Percentiles rank a stretch among this genome's conserved stretches.
These are phyloP conservation scores for Drosophila pachea DNA, from an alignment of 1,140 invertebrate genomes.

Conservation along the genomic window DNA sequence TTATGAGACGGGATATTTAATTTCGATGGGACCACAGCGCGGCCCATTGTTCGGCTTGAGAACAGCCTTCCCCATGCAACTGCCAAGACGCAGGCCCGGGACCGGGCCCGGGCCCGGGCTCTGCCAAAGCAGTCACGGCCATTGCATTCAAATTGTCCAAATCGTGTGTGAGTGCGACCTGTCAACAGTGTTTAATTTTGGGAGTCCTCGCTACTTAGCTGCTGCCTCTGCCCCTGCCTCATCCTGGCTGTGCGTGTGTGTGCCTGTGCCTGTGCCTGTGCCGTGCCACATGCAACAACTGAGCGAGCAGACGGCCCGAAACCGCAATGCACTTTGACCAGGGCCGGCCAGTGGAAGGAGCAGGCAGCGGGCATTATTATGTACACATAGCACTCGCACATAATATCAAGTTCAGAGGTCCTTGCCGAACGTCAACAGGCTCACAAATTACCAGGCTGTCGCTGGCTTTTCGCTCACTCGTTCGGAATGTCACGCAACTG, in stretches of 20 bases:
- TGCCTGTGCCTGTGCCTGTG: slow-evolving; percentile 8
- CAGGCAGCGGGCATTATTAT: slow-evolving; percentile 41
- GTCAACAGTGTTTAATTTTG: slow-evolving; percentile 76
- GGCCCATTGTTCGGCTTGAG: slow-evolving; percentile 63
- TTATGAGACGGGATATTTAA: slow-evolving; percentile 56
- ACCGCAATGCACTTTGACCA: slow-evolving; percentile 75
- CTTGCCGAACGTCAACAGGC: slow-evolving; percentile 56
- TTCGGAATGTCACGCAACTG: slow-evolving; percentile 64
- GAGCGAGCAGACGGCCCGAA: slow-evolving; percentile 31
- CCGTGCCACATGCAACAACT: slow-evolving; percentile 65
- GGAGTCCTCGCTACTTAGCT: slow-evolving; percentile 32
- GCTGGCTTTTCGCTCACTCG: slow-evolving; percentile 42
- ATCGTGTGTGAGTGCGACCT: slow-evolving; percentile 71
- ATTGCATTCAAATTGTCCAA: slow-evolving; percentile 61
- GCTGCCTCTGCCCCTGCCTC: not conserved
- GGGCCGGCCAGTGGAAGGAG: not conserved
- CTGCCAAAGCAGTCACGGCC: slow-evolving; percentile 20
- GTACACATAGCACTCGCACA: slow-evolving; percentile 15
- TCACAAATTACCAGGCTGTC: slow-evolving; percentile 75
- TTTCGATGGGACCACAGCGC: slow-evolving; percentile 36
- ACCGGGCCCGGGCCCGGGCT: slow-evolving; percentile 11
- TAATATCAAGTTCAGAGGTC: slow-evolving; percentile 26
- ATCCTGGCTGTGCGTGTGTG: not conserved
- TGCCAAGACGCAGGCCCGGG: slow-evolving; percentile 55
- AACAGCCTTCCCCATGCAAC: slow-evolving; percentile 51